Percentiles rank a stretch among this genome's conserved stretches.
Evolutionary conservation across 2,113 vertebrate species (phyloP).

Genomic region (Cathartes aura): DNA sequence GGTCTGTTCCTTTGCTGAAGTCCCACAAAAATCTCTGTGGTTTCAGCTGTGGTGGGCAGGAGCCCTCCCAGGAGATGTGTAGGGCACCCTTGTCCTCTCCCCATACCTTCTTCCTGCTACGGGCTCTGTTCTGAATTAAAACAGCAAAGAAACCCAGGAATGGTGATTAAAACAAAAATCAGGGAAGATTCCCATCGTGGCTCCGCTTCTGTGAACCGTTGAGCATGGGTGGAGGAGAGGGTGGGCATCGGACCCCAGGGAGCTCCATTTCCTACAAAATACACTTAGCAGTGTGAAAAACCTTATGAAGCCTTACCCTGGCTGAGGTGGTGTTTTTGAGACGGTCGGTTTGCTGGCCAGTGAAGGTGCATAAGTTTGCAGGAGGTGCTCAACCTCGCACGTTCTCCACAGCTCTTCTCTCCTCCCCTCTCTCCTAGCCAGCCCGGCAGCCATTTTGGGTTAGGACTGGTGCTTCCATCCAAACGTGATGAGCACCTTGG

Average conservation of each 20-base stretch:
- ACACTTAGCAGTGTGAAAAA: not conserved
- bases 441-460: not conserved
- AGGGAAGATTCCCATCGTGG: not conserved
- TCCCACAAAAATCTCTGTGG: not conserved
- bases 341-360: accelerated
- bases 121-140: not conserved
- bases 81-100: not conserved
- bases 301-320: not conserved
- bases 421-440: not conserved
- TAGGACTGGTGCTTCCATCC: not conserved
- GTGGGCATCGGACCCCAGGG: not conserved
- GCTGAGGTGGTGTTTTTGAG: not conserved
- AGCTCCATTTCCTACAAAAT: not conserved
- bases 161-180: not conserved
- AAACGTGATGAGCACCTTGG: not conserved
- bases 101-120: not conserved
- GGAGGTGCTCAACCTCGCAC: accelerated
- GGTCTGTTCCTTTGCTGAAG: not conserved
- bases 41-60: not conserved
- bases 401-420: not conserved
- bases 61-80: not conserved
- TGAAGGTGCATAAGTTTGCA: accelerated
- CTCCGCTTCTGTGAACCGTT: not conserved
- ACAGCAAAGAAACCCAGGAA: not conserved
- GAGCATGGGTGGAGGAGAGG: not conserved